Percentiles rank a stretch among this genome's conserved stretches.
Conservation (phyloP, 2,888 invertebrate species). For the Muscina levida region DNA sequence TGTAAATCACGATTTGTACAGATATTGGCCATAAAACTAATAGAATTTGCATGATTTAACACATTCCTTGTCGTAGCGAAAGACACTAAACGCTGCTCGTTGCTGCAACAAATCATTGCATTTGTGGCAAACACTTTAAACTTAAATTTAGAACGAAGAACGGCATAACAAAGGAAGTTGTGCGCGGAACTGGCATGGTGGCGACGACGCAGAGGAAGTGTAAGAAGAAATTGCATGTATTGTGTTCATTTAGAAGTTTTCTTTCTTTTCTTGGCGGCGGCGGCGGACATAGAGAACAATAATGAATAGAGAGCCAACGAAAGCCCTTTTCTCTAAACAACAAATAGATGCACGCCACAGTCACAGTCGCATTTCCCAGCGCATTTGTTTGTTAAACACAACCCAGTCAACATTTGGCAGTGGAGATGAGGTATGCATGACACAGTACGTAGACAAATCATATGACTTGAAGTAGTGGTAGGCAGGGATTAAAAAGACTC, state of each 20-base stretch:
- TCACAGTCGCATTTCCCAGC: constrained; percentile 9
- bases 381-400: not conserved
- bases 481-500: too few relatives aligned
- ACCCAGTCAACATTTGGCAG: too few relatives aligned
- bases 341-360: constrained; percentile 26
- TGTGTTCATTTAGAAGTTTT: constrained; percentile 19
- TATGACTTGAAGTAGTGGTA: too few relatives aligned
- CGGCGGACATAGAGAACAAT: too few relatives aligned
- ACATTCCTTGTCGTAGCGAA: constrained; percentile 4
- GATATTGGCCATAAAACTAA: constrained; percentile 37
- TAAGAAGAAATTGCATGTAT: constrained; percentile 35
- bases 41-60: constrained; percentile 39
- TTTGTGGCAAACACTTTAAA: constrained; percentile 35
- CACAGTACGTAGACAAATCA: too few relatives aligned
- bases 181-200: not conserved
- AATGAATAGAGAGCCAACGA: not conserved
- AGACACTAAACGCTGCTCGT: not conserved
- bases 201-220: not conserved
- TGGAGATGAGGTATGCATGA: too few relatives aligned
- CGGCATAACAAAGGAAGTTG: not conserved
- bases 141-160: constrained; percentile 14
- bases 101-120: constrained; percentile 14
- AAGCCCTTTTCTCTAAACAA: constrained; percentile 20
- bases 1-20: constrained; percentile 34
- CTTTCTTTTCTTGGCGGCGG: constrained; percentile 3